Conservation (phyloP, 2,113 vertebrate species). For the Delphinus delphis region DNA sequence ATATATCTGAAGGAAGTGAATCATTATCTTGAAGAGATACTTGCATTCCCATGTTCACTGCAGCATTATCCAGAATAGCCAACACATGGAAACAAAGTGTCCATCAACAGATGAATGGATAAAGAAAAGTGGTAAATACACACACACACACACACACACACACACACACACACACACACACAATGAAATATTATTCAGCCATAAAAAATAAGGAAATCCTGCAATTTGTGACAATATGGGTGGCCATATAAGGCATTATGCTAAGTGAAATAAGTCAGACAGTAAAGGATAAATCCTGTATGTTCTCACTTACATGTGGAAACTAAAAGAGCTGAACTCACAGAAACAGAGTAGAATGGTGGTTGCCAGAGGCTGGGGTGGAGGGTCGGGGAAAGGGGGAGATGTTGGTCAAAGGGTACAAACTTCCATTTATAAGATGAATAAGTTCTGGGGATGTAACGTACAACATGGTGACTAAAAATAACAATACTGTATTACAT, state of each 20-base stretch:
- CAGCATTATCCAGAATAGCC: not conserved
- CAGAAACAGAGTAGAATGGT: not conserved
- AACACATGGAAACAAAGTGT: not conserved
- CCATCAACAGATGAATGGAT: not conserved
- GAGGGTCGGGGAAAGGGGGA: not conserved
- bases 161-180: not conserved
- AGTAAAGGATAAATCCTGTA: not conserved
- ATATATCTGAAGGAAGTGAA: not conserved
- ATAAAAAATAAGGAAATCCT: not conserved
- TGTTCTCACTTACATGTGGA: not conserved
- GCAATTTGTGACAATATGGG: not conserved
- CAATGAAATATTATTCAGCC: not conserved
- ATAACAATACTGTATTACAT: not conserved
- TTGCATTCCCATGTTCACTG: not conserved
- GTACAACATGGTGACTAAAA: not conserved
- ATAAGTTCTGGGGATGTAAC: not conserved
- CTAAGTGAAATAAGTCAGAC: not conserved
- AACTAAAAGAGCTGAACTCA: not conserved
- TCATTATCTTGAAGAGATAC: not conserved
- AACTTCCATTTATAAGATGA: not conserved
- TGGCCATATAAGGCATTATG: not conserved
- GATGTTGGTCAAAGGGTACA: not conserved
- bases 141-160: not conserved
- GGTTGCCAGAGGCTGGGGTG: not conserved
- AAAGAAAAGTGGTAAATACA: not conserved